Percentiles rank a stretch among this genome's conserved stretches.
phyloP scores from a whole-genome alignment of 2,113 vertebrate species.

The Aphyosemion australe region DNA sequence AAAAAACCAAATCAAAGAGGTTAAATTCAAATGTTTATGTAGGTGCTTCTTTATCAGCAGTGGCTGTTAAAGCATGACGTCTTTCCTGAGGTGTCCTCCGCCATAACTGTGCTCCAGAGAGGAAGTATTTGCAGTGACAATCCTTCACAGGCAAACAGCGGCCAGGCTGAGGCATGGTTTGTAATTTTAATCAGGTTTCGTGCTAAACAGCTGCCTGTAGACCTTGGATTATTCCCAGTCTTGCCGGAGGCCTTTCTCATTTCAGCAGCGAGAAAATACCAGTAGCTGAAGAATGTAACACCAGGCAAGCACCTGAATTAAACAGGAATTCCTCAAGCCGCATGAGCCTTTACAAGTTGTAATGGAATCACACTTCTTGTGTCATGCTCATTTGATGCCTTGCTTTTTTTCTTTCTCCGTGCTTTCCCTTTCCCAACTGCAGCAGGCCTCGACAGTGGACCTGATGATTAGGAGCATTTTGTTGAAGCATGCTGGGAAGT shows the following conservation, averaged over 20 bases:
- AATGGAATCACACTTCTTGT: slow-evolving; percentile 48
- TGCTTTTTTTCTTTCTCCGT: slow-evolving; percentile 21
- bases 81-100: slow-evolving; percentile 28
- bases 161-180: slow-evolving; percentile 64
- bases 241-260: slow-evolving; percentile 73
- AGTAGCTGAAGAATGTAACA: slow-evolving; percentile 54
- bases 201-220: slow-evolving; percentile 76
- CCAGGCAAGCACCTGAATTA: slow-evolving; percentile 57
- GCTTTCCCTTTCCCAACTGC: slow-evolving; percentile 50
- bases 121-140: slow-evolving; percentile 59
- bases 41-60: slow-evolving; percentile 28
- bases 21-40: slow-evolving; percentile 23
- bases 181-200: slow-evolving; percentile 79
- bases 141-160: slow-evolving; percentile 50
- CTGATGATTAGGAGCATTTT: slow-evolving; percentile 98
- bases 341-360: slow-evolving; percentile 63
- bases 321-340: slow-evolving; percentile 58
- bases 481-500: slow-evolving; percentile 93
- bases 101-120: slow-evolving; percentile 33
- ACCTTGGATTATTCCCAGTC: slow-evolving; percentile 73
- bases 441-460: slow-evolving; percentile 96
- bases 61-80: slow-evolving; percentile 38
- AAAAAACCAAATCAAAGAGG: not conserved
- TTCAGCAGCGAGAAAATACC: slow-evolving; percentile 58
- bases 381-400: slow-evolving; percentile 42